Evolutionary conservation across 2,797 vertebrate genomes (phyloP), one percentile per base, ranked within the genome.

Genomic region (Cossypha dichroa): DNA sequence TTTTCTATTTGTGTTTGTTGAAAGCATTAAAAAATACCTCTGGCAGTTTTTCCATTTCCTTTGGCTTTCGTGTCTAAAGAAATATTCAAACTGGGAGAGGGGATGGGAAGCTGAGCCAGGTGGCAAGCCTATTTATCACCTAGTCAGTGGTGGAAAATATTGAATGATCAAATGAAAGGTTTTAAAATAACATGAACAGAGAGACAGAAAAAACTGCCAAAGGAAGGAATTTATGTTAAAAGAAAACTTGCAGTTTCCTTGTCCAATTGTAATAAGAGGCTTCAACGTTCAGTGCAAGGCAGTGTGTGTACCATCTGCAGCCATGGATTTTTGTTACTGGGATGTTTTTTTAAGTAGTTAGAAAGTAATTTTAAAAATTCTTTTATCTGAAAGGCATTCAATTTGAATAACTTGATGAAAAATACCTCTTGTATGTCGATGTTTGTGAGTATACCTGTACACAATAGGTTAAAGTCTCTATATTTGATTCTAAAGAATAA

Each of bases 101-200:
- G 40, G 51, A 55, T 73, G 85, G 28, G 83, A 85, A 85, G 67
- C 82, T 85, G 31, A 91, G 90, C 95, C 92, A 97, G 94, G 92
- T 96, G 94, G 92, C 89, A 95, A 93, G 62, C 48, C 66, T 96
- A 81, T 97, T 94, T 83, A 84, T 94, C 95, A 93, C 88, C 94
- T 91, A 96, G 93, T 88, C 56, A 48, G 74, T 79, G 73, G 80
- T 95, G 95, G 95, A 96, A 97, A 96, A 96, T 94, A 94, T 19
- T 93, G 92, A 96, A 95, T 85, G 95, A 94, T 94, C 83, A 91
- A 92, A 97, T 77, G 68, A 80, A 92, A 93, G 51, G 87, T 93
- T 92, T 97, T 96, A 94, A 96, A 96, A 95, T 96, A 96, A 97
- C 90, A 93, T 76, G 68, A 92, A 87, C 21, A 46, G 25, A 88